Evolutionary conservation across 2,797 vertebrate species (phyloP).

Genomic region (Chiloscyllium punctatum): DNA sequence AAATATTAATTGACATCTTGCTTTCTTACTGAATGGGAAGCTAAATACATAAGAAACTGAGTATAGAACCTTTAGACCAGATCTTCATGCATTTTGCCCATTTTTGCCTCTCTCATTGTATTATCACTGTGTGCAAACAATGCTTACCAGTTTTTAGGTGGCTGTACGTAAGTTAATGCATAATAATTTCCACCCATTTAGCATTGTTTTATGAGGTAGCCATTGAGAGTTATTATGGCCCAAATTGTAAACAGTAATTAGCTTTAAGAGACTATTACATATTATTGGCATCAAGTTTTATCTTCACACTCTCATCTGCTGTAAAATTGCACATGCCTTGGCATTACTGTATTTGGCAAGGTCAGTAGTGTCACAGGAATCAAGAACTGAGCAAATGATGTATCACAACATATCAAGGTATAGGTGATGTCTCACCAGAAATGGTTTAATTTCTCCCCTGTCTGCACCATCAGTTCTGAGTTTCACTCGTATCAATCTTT

Average conservation of each 20-base stretch:
- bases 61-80: background rate
- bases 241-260: background rate
- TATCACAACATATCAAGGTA: background rate
- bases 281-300: background rate
- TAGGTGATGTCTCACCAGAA: background rate
- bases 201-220: background rate
- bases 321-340: background rate
- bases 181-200: background rate
- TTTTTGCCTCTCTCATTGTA: background rate
- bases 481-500: background rate
- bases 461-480: background rate
- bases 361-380: background rate
- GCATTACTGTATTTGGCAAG: background rate
- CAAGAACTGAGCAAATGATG: background rate
- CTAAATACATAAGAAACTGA: background rate
- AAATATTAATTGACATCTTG: background rate
- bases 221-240: background rate
- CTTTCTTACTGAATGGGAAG: background rate
- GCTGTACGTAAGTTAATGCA: background rate
- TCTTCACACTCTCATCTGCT: background rate
- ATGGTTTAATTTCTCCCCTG: background rate
- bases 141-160: background rate
- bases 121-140: background rate
- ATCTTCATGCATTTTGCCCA: background rate
- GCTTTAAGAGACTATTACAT: background rate